Percentiles rank a stretch among this genome's conserved stretches.
phyloP scores from a whole-genome alignment of 2,113 vertebrate genomes.

The Rhinopomastus cyanomelas region DNA sequence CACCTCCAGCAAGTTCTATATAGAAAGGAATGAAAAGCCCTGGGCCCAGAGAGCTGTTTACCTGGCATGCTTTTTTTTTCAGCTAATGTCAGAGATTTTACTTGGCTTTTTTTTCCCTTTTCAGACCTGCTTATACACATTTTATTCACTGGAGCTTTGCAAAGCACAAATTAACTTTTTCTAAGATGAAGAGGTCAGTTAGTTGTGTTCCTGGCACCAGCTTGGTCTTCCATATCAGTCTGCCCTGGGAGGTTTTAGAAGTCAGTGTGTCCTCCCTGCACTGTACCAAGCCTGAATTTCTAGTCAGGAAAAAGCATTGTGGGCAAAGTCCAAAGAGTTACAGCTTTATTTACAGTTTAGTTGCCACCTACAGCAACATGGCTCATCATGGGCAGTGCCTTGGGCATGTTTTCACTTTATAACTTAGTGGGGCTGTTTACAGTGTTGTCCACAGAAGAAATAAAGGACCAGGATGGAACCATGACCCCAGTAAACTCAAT shows the following conservation, averaged over 20 bases:
- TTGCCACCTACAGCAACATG: conserved; percentile 2
- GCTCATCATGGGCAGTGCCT: conserved; percentile 16
- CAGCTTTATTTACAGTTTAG: conserved; percentile 53
- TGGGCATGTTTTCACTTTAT: background rate
- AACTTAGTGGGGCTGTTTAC: background rate
- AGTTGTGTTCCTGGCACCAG: background rate
- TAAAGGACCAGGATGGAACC: background rate
- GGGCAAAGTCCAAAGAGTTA: conserved; percentile 12
- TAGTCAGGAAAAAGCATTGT: background rate
- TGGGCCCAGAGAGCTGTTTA: background rate
- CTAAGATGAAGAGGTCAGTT: background rate
- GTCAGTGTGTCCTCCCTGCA: conserved; percentile 16
- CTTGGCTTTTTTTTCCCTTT: background rate
- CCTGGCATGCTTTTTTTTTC: background rate
- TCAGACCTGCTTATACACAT: background rate
- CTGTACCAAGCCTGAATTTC: conserved; percentile 9
- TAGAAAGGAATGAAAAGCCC: background rate
- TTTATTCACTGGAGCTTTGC: background rate
- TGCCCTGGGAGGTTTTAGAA: conserved; percentile 10
- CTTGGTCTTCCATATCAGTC: conserved; percentile 32
- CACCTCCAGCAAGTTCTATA: background rate
- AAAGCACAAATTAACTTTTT: background rate
- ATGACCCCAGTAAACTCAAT: background rate
- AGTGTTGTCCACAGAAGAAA: background rate
- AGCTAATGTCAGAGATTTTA: background rate